A percentile compares a stretch with the other conserved stretches of the same genome.
Conservation (phyloP, 2,113 vertebrate genomes). For the Nannobrachium achirus region DNA sequence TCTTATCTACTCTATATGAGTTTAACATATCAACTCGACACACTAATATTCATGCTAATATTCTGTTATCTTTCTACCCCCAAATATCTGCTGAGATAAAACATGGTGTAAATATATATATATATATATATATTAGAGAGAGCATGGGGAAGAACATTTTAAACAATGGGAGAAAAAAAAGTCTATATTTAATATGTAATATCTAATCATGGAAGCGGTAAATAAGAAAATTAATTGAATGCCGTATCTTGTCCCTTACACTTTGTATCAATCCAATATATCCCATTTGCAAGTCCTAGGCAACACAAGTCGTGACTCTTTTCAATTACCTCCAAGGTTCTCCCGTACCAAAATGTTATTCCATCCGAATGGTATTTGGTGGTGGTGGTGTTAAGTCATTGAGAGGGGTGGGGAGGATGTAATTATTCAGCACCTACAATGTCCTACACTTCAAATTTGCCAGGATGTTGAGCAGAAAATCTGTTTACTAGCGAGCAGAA, state of each 20-base stretch:
- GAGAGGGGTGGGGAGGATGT: conserved; percentile 61
- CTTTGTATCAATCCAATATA: not conserved
- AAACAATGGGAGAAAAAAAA: conserved; percentile 8
- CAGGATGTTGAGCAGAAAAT: conserved; percentile 79
- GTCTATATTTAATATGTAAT: conserved; percentile 30
- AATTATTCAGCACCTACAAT: conserved; percentile 74
- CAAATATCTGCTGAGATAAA: conserved; percentile 57
- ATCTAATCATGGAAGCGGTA: conserved; percentile 33
- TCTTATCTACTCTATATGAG: conserved; percentile 53
- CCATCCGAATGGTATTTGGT: conserved; percentile 44
- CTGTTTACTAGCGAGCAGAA: conserved; percentile 80
- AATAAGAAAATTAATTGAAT: not conserved
- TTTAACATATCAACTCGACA: conserved; percentile 66
- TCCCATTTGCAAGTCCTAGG: conserved; percentile 4
- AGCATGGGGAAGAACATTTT: too few relatives aligned
- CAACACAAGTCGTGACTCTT: conserved; percentile 29
- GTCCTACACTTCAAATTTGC: conserved; percentile 76
- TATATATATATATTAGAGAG: too few relatives aligned
- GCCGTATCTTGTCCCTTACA: conserved; percentile 12
- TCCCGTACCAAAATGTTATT: conserved; percentile 47
- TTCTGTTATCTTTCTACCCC: conserved; percentile 26
- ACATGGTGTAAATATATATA: not conserved
- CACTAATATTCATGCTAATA: conserved; percentile 44
- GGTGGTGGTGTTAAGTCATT: conserved; percentile 47
- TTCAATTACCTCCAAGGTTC: conserved; percentile 57